Evolutionary conservation across 2,113 vertebrate species (phyloP), one percentile per base, ranked within the genome.

Genomic region (Nibea coibor): DNA sequence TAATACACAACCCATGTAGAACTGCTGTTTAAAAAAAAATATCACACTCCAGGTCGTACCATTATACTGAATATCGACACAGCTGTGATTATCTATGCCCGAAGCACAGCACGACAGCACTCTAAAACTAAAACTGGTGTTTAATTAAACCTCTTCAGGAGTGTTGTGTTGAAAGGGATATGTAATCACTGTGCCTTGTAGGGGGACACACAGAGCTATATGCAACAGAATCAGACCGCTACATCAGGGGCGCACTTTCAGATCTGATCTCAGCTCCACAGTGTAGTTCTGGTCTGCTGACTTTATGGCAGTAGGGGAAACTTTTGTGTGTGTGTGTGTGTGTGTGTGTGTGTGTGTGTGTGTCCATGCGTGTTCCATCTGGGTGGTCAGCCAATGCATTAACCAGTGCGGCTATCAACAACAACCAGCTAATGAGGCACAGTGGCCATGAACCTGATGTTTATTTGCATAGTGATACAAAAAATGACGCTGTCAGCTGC

Each of bases 311-410:
- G 8, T 19, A 4, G 35, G 76, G 62, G 22, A 43, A 28, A 5
- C 53, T 2, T 51, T 16, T 67, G 28, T 47, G 42, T 47, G 53
- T 76, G 64, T 20, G 50, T 67, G 47, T 59, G 12, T 72, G 66
- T 76, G 66, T 54, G 42, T 45, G 42, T 47, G 51, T 75, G 61
- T 76, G 54, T 59, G 57, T 63, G 64, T 65, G 75, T 19, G 43
- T 67, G 42, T 59, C 10, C 69, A 66, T 76, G 76, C 82, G 75
- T 63, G 65, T 81, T 80, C 73, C 77, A 72, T 83, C 73, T 88
- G 88, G 84, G 88, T 89, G 90, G 88, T 83, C 86, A 85, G 82
- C 73, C 54, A 83, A 81, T 71, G 67, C 78, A 83, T 85, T 78
- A 72, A 73, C 24, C 43, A 80, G 71, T 2, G 12, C 62, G 80